Base-by-base conservation (phyloP, 1,140 invertebrate genomes). In the Eciton burchellii region DNA sequence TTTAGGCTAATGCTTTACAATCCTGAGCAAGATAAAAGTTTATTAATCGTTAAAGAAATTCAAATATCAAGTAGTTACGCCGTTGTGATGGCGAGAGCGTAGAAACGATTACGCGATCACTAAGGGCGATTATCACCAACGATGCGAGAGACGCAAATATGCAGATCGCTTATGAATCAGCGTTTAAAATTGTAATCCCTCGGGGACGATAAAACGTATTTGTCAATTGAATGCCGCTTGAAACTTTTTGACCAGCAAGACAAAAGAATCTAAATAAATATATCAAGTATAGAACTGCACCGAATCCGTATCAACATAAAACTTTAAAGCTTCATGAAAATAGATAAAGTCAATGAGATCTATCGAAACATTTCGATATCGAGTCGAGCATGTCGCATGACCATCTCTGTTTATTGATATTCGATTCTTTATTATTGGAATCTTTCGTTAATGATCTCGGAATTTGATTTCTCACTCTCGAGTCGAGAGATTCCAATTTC, bases 101-200 rank as follows among this genome's bases (percentile, higher is more conserved):
- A 41, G 35, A n/a, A n/a, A 26, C 41, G 49, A 71, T 71, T 56
- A 6, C 12, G 49, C 14, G 52, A 57, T 57, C n/a, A 56, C 52
- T 59, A 59, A 72, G 35, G 16, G 19, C 35, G 29, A 72, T 72
- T 72, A 59, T 72, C 21, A 26, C 49, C 2, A 52, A 0, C 68
- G 4, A 6, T 56, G 21, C 29, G 49, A 56, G 26, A 54, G 14
- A 70, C 6, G 66, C 49, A 9, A 71, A n/a, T 56, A 8, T 35
- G 24, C 19, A 72, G 41, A 16, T 8, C 14, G 5, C 12, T 59
- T 72, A 72, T 72, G 70, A 59, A 72, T 72, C 70, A 59, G 52
- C 35, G 35, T 59, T 71, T 71, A 71, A 71, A 71, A 71, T 21
- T 70, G n/a, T 56, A 56, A 71, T 56, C 9, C 3, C 35, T 3